A percentile compares a stretch with the other conserved stretches of the same genome.
phyloP scores from a whole-genome alignment of 2,797 vertebrate species.

The Allobates femoralis region DNA sequence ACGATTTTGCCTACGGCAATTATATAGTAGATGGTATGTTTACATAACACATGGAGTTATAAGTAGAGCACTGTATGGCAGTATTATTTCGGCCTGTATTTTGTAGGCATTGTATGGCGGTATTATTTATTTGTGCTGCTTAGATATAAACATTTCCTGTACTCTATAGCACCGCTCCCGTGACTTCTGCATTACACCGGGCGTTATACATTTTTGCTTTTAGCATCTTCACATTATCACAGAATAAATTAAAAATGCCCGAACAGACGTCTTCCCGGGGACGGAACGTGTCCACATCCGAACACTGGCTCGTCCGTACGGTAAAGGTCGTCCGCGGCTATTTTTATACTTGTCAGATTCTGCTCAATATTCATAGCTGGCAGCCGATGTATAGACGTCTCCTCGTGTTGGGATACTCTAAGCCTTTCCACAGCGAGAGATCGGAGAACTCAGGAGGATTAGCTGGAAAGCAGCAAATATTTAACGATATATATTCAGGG shows the following conservation, averaged over 20 bases:
- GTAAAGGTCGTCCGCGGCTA: neutral
- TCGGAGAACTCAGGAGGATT: slow-evolving; percentile 12
- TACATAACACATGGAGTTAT: too few species aligned
- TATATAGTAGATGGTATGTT: too few species aligned
- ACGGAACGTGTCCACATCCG: neutral
- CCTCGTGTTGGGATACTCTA: slow-evolving; percentile 8
- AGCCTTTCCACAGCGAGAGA: slow-evolving; percentile 25
- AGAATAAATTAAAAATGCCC: neutral
- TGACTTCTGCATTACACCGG: too few species aligned
- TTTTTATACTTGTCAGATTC: neutral
- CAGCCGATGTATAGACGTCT: neutral
- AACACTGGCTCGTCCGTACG: neutral
- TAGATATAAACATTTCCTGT: too few species aligned
- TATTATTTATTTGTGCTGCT: neutral
- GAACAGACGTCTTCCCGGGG: neutral
- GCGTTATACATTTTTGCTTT: neutral
- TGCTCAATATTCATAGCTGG: neutral
- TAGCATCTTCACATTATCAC: neutral
- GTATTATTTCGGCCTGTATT: too few species aligned
- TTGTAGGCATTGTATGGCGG: neutral
- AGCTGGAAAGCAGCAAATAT: slow-evolving; percentile 53
- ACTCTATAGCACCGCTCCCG: too few species aligned
- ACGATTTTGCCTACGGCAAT: too few species aligned
- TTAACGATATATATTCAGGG: slow-evolving; percentile 19
- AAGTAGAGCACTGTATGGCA: too few species aligned